phyloP scores from a whole-genome alignment of 2,113 vertebrate species.

The Columba livia region DNA sequence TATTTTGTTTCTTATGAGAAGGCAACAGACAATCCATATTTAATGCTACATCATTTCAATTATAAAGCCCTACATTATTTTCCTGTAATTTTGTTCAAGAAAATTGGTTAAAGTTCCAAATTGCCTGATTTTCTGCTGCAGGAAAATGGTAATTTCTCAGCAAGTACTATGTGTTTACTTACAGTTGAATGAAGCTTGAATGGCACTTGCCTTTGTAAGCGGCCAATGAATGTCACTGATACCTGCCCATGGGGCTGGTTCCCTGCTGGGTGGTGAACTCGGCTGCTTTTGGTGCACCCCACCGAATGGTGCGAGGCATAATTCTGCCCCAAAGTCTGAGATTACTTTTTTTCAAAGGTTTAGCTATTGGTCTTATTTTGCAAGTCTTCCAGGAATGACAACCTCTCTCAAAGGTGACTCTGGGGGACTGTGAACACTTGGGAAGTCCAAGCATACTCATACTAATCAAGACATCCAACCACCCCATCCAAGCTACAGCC shows the following conservation, averaged over 20 bases:
- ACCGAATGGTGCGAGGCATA: neutral
- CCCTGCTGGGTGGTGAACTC: neutral
- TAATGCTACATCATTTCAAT: neutral
- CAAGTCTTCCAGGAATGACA: neutral
- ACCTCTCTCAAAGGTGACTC: neutral
- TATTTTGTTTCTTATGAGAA: neutral
- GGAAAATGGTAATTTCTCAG: neutral
- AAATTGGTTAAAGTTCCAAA: neutral
- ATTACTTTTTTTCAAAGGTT: neutral
- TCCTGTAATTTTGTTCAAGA: neutral
- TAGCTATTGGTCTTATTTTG: neutral
- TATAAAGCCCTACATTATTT: neutral
- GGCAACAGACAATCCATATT: neutral
- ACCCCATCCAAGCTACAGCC: neutral
- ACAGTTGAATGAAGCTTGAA: neutral
- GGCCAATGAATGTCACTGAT: neutral
- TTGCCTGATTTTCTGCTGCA: neutral
- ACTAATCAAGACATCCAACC: neutral
- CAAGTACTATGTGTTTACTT: neutral
- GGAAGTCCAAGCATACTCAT: neutral
- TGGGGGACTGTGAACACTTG: neutral
- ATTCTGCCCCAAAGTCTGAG: neutral
- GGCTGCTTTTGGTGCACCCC: neutral
- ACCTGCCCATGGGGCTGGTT: neutral
- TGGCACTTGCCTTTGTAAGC: neutral